Evolutionary conservation across 2,797 vertebrate genomes (phyloP).

Genomic region (Protosalanx chinensis): DNA sequence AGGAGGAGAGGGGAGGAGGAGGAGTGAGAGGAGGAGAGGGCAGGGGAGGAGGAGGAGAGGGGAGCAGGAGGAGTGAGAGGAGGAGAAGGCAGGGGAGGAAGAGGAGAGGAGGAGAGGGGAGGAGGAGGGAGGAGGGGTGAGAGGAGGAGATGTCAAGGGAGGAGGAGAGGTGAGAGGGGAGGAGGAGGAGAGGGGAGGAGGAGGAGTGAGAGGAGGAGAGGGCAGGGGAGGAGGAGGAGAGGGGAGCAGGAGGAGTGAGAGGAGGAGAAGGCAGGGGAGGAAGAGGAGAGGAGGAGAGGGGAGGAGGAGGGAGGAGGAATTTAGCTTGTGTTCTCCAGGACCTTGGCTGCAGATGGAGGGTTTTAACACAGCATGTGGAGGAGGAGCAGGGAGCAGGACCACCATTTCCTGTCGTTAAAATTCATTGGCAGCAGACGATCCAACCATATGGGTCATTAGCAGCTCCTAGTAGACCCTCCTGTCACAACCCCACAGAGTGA

Average conservation of each 20-base stretch:
- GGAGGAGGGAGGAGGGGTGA: too few relatives aligned
- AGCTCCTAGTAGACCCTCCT: slow-evolving; percentile 26
- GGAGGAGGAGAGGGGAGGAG: too few relatives aligned
- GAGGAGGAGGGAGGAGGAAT: not conserved
- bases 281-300: too few relatives aligned
- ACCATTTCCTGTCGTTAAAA: slow-evolving; percentile 57
- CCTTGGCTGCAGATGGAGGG: slow-evolving; percentile 19
- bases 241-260: too few relatives aligned
- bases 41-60: not conserved
- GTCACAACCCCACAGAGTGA: not conserved
- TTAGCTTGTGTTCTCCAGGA: not conserved
- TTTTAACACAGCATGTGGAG: slow-evolving; percentile 39
- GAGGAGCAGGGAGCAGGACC: not conserved
- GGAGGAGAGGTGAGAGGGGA: too few relatives aligned
- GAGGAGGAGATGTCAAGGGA: too few relatives aligned
- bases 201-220: too few relatives aligned
- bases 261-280: too few relatives aligned
- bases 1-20: too few relatives aligned
- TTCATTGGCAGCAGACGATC: slow-evolving; percentile 61
- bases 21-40: not conserved
- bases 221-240: too few relatives aligned
- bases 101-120: too few relatives aligned
- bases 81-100: too few relatives aligned
- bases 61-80: not conserved
- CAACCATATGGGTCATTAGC: slow-evolving; percentile 61